phyloP scores from a whole-genome alignment of 2,888 invertebrate genomes.

The Choreutis nemorana region DNA sequence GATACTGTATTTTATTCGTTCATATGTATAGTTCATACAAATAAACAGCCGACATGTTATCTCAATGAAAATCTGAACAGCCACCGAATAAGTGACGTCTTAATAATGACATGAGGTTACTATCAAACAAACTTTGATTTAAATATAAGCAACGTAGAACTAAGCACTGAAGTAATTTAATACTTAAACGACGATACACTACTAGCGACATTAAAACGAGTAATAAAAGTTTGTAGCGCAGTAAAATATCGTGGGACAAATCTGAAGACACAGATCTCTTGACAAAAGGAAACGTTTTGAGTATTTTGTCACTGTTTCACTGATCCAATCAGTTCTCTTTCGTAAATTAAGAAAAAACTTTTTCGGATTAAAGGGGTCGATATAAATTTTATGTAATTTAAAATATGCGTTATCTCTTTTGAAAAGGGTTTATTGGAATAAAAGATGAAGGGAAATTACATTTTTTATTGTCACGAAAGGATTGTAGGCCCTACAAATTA shows the following conservation, averaged over 20 bases:
- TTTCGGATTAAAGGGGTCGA: conserved; percentile 40
- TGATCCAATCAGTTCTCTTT: conserved; percentile 46
- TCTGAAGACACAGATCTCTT: conserved; percentile 37
- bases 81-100: conserved; percentile 65
- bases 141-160: too few relatives aligned
- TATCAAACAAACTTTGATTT: too few relatives aligned
- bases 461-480: conserved; percentile 39
- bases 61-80: conserved; percentile 39
- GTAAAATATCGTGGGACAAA: conserved; percentile 56
- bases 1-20: conserved; percentile 17
- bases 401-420: not conserved
- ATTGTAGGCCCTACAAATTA: conserved; percentile 25
- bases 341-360: too few relatives aligned
- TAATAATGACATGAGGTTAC: conserved; percentile 60
- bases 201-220: too few relatives aligned
- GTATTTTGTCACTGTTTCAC: conserved; percentile 64
- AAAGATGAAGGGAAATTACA: conserved; percentile 26
- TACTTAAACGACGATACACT: too few relatives aligned
- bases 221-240: too few relatives aligned
- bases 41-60: conserved; percentile 52
- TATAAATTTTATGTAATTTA: conserved; percentile 25
- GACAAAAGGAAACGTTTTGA: conserved; percentile 50
- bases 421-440: conserved; percentile 14
- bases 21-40: conserved; percentile 29
- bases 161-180: too few relatives aligned